Conservation (phyloP, 2,113 vertebrate species). For the Falcunculus frontatus region DNA sequence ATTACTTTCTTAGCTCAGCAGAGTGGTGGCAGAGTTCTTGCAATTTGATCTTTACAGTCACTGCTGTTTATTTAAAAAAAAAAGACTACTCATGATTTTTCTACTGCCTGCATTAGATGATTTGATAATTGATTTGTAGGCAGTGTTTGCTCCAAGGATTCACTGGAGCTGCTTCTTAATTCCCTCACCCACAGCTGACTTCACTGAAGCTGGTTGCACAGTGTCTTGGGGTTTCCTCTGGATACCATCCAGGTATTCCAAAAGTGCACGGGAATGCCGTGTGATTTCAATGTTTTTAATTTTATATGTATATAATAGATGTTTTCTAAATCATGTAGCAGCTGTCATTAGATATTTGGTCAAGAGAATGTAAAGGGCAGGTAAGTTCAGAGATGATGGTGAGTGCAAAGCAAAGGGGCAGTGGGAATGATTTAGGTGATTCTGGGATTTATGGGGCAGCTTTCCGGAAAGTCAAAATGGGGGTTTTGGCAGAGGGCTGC, state of each 20-base stretch:
- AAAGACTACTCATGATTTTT: neutral
- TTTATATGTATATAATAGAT: rapidly evolving
- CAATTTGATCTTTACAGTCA: neutral
- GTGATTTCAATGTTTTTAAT: neutral
- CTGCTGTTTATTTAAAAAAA: neutral
- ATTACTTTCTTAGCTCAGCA: neutral
- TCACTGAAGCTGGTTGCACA: neutral
- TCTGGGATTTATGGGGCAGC: neutral
- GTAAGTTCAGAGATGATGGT: neutral
- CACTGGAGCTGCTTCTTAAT: neutral
- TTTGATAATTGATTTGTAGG: neutral
- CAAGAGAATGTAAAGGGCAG: neutral
- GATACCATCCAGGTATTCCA: neutral
- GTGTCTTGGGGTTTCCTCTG: neutral
- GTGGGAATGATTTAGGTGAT: neutral
- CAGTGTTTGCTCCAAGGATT: neutral
- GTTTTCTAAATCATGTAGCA: neutral
- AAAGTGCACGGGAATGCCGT: neutral
- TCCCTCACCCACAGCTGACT: neutral
- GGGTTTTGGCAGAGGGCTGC: neutral
- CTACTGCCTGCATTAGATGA: neutral
- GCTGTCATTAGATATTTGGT: neutral
- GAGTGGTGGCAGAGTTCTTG: neutral
- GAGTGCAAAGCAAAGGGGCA: neutral
- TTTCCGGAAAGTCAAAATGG: neutral